Base-by-base conservation (phyloP, 2,113 vertebrate species). In the Gasterosteus nipponicus region DNA sequence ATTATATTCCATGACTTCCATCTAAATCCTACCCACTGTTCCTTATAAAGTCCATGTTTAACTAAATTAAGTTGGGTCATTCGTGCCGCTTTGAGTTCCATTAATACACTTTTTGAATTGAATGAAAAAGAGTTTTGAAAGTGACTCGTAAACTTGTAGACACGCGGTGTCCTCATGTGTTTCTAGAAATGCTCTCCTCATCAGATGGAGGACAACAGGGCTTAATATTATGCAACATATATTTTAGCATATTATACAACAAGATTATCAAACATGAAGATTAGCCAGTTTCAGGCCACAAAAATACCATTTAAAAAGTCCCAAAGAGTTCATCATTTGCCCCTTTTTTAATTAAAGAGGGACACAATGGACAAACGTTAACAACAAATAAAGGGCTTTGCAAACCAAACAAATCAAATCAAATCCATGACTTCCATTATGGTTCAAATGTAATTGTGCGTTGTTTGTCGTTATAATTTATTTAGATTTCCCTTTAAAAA, bases 221-320 rank as follows among this genome's bases (percentile, higher is more conserved):
- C 63, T 39, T 15, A n/a, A 53, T 65, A 65, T 72, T 75, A 69
- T 44, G 54, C 46, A 88, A 80, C 57, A 42, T 60, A 75, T 85
- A 57, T 63, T 77, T 47, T 33, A 47, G 81, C 5, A 7, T 38
- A 87, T 84, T 72, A 82, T 51, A 19, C 71, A 19, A 60, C 39
- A 80, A 75, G 81, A 87, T 84, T 69, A 82, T 60, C 38, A 75
- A n/a, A 61, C 41, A 78, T 73, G 49, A 22, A 61, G 81, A 89
- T 87, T 75, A 87, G 19, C 10, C 70, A 35, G 35, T 75, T 69
- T 73, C 38, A 59, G 33, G 35, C 11, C 26, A 26, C 38, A 29
- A 75, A 66, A 81, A 69, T 73, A 69, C 22, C n/a, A 26, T 47
- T 64, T 35, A 59, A 73, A 82, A 78, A 57, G 26, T 69, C 58